A percentile compares a stretch with the other conserved stretches of the same genome.
These are phyloP conservation scores for Tricholauxania praeusta DNA, from an alignment of 2,888 invertebrate species.

Conservation along the genomic window DNA sequence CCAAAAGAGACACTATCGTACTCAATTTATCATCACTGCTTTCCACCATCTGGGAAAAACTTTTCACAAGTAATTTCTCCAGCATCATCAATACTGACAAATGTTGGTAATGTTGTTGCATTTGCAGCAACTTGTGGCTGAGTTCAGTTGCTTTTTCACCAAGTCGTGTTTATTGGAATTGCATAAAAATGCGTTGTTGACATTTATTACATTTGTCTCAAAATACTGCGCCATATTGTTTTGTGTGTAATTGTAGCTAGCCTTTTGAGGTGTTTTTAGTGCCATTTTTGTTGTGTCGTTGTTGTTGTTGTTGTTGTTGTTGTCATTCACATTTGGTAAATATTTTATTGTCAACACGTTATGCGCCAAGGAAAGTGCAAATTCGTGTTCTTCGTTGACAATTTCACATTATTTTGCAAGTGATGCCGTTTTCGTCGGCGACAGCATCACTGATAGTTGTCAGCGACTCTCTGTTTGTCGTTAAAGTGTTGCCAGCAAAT, in stretches of 20 bases:
- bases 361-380: constrained; percentile 62
- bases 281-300: neutral
- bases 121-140: too few relatives aligned
- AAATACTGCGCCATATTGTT: constrained; percentile 26
- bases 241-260: neutral
- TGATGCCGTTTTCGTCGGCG: constrained; percentile 13
- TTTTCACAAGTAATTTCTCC: too few relatives aligned
- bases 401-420: constrained; percentile 63
- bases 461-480: neutral
- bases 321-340: constrained; percentile 24
- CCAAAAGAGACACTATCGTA: too few relatives aligned
- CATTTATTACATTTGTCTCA: constrained; percentile 36
- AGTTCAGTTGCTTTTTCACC: too few relatives aligned
- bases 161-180: constrained; percentile 20
- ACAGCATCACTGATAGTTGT: neutral
- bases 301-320: neutral
- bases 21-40: too few relatives aligned
- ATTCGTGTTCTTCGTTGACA: constrained; percentile 64
- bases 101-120: too few relatives aligned
- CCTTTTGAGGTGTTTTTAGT: neutral
- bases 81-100: too few relatives aligned
- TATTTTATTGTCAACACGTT: constrained; percentile 54
- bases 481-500: constrained; percentile 18
- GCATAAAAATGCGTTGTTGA: constrained; percentile 30
- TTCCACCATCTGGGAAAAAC: too few relatives aligned